Base-by-base conservation (phyloP, 2,113 vertebrate species). In the Paralichthys olivaceus region DNA sequence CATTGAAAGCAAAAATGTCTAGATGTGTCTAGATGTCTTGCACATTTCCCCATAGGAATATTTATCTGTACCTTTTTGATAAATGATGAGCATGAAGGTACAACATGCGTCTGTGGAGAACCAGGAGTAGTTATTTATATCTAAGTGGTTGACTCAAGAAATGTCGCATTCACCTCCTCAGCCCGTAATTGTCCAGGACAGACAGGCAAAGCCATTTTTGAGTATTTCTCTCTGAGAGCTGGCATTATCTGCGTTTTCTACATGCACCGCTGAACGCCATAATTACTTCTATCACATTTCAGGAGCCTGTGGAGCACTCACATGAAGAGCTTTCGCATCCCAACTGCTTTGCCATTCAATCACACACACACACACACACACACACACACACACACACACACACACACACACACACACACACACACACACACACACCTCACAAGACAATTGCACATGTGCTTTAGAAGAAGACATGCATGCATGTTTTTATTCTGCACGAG, bases 261-360 rank as follows among this genome's bases (percentile, higher is more conserved):
- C 80, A 81, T 84, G 70, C 84, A 54, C 78, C 0, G 14, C 61
- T 79, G 75, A 89, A 80, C 59, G 69, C 67, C 65, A 34, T 87
- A 88, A 92, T 88, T 82, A 77, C 74, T 67, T 83, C n/a, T 73
- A 70, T 70, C n/a, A 45, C 62, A 68, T 84, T 81, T 83, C 76
- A 81, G 69, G 71, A 73, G 71, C 59, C 59, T 49, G 67, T 34
- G 63, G 34, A 0, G 61, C 54, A 32, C 68, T 71, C 61, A 51
- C 55, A 56, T 43, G 67, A 49, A 79, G 72, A 80, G 72, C 64
- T 55, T 56, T 78, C 62, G 60, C n/a, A 61, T 79, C 65, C 59
- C 29, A 56, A 17, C 69, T 51, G 59, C 64, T 84, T 43, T 56
- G 43, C 62, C 28, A 19, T 37, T 53, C 61, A 45, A 0, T 68